These are phyloP conservation scores for Trissolcus brochymenae DNA, from an alignment of 2,888 invertebrate genomes.

Conservation along the genomic window DNA sequence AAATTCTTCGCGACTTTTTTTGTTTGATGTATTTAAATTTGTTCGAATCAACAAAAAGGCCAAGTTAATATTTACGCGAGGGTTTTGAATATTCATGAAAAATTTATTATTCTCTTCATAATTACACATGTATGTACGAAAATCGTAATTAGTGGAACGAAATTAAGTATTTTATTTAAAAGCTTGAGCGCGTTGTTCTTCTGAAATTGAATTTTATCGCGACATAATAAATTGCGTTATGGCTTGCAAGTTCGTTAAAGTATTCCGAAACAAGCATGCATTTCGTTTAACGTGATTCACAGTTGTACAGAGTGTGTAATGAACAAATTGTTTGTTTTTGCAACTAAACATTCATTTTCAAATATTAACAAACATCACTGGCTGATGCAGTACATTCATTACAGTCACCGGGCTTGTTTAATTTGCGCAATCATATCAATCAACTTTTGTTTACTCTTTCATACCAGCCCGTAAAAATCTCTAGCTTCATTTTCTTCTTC, in stretches of 20 bases:
- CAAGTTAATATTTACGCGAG: constrained; percentile 8
- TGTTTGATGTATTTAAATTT: constrained; percentile 3
- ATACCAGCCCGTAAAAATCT: no score
- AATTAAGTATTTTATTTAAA: constrained; percentile 46
- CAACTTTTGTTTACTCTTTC: no score
- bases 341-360: constrained; percentile 5
- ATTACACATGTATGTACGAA: constrained; percentile 21
- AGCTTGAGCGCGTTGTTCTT: constrained; percentile 31
- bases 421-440: no score
- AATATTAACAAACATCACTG: no score
- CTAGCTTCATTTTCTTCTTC: no score
- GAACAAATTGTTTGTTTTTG: constrained; percentile 36
- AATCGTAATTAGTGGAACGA: constrained; percentile 37
- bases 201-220: constrained; percentile 52
- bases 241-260: constrained; percentile 41
- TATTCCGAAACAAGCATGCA: constrained; percentile 43
- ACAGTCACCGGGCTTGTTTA: background rate
- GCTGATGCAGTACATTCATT: constrained; percentile 7
- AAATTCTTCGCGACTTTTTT: no score
- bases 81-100: constrained; percentile 15
- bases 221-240: constrained; percentile 49
- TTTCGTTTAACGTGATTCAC: constrained; percentile 41
- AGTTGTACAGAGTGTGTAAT: constrained; percentile 23
- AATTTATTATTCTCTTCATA: constrained; percentile 23
- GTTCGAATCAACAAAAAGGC: constrained; percentile 2